phyloP scores from a whole-genome alignment of 2,797 vertebrate species.

The Myotis daubentonii region DNA sequence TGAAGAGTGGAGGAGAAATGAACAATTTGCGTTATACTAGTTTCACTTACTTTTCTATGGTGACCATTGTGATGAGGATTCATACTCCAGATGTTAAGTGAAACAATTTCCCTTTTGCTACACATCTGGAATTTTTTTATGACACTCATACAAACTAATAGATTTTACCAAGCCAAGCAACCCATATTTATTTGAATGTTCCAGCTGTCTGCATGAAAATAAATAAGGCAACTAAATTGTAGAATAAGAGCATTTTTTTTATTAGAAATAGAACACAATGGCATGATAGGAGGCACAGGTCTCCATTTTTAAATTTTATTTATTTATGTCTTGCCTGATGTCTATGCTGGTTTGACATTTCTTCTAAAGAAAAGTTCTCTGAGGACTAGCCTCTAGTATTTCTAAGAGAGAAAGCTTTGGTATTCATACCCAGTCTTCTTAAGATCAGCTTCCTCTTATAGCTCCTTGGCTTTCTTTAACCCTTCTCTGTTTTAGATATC shows the following conservation, averaged over 20 bases:
- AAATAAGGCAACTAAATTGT: constrained; percentile 43
- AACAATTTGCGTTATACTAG: background rate
- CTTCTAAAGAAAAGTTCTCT: background rate
- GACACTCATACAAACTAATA: constrained; percentile 1
- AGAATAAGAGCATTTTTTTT: constrained; percentile 22
- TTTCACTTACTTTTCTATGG: background rate
- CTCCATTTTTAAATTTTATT: background rate
- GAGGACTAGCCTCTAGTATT: background rate
- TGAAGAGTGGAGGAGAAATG: background rate
- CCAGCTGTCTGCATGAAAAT: constrained; percentile 51
- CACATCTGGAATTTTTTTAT: background rate
- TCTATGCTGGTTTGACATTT: background rate
- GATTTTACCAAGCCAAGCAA: constrained; percentile 21
- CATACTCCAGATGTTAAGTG: background rate
- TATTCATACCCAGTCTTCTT: background rate
- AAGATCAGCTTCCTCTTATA: background rate
- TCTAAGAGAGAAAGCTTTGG: background rate
- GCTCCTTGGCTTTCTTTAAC: background rate
- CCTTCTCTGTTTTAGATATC: background rate
- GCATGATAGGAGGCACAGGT: background rate
- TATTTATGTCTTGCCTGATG: background rate
- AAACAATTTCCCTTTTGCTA: background rate
- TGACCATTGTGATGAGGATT: background rate
- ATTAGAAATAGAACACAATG: constrained; percentile 24
- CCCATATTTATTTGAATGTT: constrained; percentile 32